phyloP scores from a whole-genome alignment of 2,888 invertebrate species.

The Brachypterus glaber region DNA sequence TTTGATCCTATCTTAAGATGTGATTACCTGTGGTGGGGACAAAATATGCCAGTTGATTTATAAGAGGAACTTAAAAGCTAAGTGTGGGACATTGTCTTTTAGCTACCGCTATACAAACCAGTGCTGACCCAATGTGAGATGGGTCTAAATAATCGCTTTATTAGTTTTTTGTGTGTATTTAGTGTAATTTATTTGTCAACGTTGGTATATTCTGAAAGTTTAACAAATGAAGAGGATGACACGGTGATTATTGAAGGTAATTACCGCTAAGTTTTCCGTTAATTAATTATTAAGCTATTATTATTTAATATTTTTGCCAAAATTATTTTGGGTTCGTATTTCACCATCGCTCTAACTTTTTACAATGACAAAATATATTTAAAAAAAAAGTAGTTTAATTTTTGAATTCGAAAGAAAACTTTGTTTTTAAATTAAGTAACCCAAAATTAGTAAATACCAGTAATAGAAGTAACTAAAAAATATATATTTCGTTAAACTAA shows the following conservation, averaged over 20 bases:
- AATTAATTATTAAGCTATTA: background rate
- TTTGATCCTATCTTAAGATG: background rate
- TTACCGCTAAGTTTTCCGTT: background rate
- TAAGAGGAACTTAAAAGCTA: background rate
- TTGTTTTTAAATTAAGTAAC: background rate
- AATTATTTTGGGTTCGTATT: too few relatives aligned
- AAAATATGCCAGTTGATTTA: background rate
- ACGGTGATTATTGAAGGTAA: slow-evolving; percentile 30
- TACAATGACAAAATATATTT: background rate
- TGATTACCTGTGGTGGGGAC: background rate
- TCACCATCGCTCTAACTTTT: too few relatives aligned
- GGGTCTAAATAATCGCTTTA: background rate
- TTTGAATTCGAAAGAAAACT: background rate
- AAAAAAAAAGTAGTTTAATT: too few relatives aligned
- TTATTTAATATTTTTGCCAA: background rate
- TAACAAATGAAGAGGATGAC: slow-evolving; percentile 22
- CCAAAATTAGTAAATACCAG: background rate
- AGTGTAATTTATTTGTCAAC: background rate
- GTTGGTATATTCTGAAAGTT: slow-evolving; percentile 3
- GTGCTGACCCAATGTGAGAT: background rate
- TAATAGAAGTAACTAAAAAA: too few relatives aligned
- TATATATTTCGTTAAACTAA: too few relatives aligned
- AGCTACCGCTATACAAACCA: background rate
- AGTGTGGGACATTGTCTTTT: background rate
- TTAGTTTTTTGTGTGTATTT: background rate